phyloP scores from a whole-genome alignment of 1,140 invertebrate genomes.

The Amphibalanus amphitrite region DNA sequence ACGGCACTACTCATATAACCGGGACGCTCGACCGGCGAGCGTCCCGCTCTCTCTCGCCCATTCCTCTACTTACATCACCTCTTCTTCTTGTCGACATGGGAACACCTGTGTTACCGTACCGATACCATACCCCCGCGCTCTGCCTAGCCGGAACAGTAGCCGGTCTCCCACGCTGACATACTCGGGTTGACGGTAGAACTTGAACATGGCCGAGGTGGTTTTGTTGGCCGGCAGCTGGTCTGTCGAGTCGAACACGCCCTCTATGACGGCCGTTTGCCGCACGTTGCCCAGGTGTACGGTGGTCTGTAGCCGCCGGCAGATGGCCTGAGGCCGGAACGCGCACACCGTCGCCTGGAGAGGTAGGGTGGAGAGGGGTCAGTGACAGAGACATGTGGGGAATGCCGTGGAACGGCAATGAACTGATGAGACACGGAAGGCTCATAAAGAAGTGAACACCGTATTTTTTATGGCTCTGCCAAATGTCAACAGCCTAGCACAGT shows the following conservation, averaged over 20 bases:
- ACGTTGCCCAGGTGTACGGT: slow-evolving; percentile 90
- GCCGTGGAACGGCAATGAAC: too few species aligned
- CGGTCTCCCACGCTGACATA: slow-evolving; percentile 71
- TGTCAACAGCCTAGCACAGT: too few species aligned
- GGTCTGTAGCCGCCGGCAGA: slow-evolving; percentile 76
- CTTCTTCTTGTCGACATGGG: slow-evolving; percentile 24
- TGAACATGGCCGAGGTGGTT: slow-evolving; percentile 65
- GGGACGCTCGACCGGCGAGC: neutral
- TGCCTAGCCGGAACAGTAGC: slow-evolving; percentile 72
- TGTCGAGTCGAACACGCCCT: slow-evolving; percentile 38
- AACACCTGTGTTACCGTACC: slow-evolving; percentile 78
- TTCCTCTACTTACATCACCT: neutral
- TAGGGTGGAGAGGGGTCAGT: slow-evolving; percentile 18
- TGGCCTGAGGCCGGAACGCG: slow-evolving; percentile 63
- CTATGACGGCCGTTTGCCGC: slow-evolving; percentile 76
- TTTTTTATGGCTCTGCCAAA: too few species aligned
- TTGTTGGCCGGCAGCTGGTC: slow-evolving; percentile 58
- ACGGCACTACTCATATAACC: too few species aligned
- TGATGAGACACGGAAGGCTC: neutral
- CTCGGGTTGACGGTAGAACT: slow-evolving; percentile 77
- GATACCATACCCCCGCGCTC: slow-evolving; percentile 58
- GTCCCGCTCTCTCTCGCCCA: too few species aligned
- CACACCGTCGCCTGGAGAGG: slow-evolving; percentile 55
- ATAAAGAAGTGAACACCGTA: neutral
- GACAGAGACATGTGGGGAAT: slow-evolving; percentile 21